A percentile compares a stretch with the other conserved stretches of the same genome.
Conservation (phyloP, 1,140 invertebrate species). For the Drosophila micromelanica region DNA sequence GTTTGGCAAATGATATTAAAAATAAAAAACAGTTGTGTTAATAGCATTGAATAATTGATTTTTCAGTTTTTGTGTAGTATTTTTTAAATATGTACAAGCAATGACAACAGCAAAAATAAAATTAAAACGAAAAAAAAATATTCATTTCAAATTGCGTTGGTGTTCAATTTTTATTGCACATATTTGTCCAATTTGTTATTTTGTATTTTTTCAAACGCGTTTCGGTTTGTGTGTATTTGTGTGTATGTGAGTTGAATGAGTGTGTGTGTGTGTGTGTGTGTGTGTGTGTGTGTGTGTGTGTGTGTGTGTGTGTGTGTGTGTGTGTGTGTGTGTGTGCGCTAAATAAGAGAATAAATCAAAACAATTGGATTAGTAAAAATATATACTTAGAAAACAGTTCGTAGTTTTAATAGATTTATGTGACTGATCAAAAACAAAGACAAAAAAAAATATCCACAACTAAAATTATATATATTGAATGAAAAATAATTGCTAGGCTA, state of each 20-base stretch:
- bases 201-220: constrained; percentile 73
- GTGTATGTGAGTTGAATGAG: constrained; percentile 9
- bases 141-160: too few species aligned
- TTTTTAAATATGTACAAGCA: constrained; percentile 33
- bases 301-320: constrained; percentile 8
- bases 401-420: constrained; percentile 41
- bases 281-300: constrained; percentile 24
- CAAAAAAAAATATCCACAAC: constrained; percentile 44
- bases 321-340: constrained; percentile 40
- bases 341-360: constrained; percentile 74
- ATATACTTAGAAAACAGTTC: constrained; percentile 55
- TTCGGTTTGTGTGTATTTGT: constrained; percentile 22
- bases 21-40: constrained; percentile 17
- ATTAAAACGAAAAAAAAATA: neutral
- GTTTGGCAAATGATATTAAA: constrained; percentile 4
- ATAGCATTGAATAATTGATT: constrained; percentile 18
- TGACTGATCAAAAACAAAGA: constrained; percentile 32
- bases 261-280: constrained; percentile 27
- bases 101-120: constrained; percentile 23
- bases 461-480: constrained; percentile 37
- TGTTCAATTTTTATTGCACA: constrained; percentile 32
- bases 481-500: constrained; percentile 34
- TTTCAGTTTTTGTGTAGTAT: constrained; percentile 7
- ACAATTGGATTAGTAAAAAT: constrained; percentile 73
- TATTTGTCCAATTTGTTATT: constrained; percentile 56